These are phyloP conservation scores for Leptoclinus maculatus DNA, from an alignment of 2,797 vertebrate species.

Conservation along the genomic window DNA sequence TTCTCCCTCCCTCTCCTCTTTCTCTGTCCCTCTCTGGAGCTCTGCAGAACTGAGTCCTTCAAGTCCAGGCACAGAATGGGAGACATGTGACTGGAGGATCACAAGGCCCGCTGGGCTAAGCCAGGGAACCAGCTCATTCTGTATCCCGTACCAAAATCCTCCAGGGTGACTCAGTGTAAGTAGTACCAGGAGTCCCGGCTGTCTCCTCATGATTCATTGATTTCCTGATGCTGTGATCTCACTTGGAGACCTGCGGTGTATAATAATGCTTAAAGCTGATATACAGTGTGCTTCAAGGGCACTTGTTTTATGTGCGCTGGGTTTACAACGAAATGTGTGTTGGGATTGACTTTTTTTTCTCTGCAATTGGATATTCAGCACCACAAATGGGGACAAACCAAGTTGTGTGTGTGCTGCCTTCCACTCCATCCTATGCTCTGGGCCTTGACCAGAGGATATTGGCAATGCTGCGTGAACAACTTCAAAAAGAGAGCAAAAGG, in stretches of 20 bases:
- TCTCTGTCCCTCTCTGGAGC: constrained; percentile 8
- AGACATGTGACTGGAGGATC: constrained; percentile 82
- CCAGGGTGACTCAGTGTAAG: constrained; percentile 63
- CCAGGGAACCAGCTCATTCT: constrained; percentile 46
- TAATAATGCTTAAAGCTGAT: constrained; percentile 32
- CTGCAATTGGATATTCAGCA: not conserved
- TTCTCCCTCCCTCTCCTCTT: constrained; percentile 7
- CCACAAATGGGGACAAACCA: not conserved
- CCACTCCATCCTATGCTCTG: not conserved
- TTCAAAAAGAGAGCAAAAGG: constrained; percentile 23
- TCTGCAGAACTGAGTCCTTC: constrained; percentile 46
- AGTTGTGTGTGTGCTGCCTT: not conserved
- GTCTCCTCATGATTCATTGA: constrained; percentile 41
- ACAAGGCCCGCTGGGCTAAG: constrained; percentile 58
- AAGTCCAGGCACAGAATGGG: constrained; percentile 54
- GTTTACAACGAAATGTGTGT: not conserved
- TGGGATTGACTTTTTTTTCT: not conserved
- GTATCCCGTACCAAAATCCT: constrained; percentile 54
- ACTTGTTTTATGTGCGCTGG: constrained; percentile 10
- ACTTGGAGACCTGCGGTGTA: constrained; percentile 36
- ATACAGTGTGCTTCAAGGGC: not conserved
- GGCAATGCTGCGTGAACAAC: not conserved
- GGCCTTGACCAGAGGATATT: constrained; percentile 10
- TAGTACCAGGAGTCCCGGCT: constrained; percentile 39
- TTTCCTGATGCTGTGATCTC: constrained; percentile 51